phyloP scores from a whole-genome alignment of 2,888 invertebrate genomes.

The Heliconius erato region DNA sequence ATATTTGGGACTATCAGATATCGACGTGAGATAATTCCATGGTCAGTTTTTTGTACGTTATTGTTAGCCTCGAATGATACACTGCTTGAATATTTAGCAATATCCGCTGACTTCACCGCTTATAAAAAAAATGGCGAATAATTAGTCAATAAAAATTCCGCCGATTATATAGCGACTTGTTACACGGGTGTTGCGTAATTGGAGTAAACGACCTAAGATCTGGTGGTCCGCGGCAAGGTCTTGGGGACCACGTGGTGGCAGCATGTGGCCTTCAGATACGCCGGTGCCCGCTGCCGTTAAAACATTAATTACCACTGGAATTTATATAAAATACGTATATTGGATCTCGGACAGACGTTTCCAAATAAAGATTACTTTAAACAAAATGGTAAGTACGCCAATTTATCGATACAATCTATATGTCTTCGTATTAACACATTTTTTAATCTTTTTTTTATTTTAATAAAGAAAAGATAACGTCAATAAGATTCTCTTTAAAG shows the following conservation, averaged over 20 bases:
- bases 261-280: constrained; percentile 54
- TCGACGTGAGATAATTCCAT: constrained; percentile 77
- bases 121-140: constrained; percentile 83
- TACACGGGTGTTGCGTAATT: constrained; percentile 85
- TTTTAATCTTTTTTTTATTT: not conserved
- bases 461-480: constrained; percentile 17
- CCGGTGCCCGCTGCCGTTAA: constrained; percentile 44
- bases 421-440: not conserved
- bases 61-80: constrained; percentile 84
- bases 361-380: not conserved
- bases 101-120: constrained; percentile 85
- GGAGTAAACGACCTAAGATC: constrained; percentile 83
- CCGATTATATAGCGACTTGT: constrained; percentile 81
- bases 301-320: constrained; percentile 49
- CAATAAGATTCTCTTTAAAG: constrained; percentile 12
- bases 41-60: constrained; percentile 77
- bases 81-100: constrained; percentile 85
- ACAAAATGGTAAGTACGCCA: not conserved
- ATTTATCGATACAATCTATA: not conserved
- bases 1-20: constrained; percentile 63
- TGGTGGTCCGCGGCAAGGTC: constrained; percentile 77
- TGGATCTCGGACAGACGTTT: not conserved
- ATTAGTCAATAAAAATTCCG: constrained; percentile 86
- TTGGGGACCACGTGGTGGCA: constrained; percentile 71
- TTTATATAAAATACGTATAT: constrained; percentile 36